Evolutionary conservation across 2,113 vertebrate species (phyloP).

Genomic region (Cercocebus atys): DNA sequence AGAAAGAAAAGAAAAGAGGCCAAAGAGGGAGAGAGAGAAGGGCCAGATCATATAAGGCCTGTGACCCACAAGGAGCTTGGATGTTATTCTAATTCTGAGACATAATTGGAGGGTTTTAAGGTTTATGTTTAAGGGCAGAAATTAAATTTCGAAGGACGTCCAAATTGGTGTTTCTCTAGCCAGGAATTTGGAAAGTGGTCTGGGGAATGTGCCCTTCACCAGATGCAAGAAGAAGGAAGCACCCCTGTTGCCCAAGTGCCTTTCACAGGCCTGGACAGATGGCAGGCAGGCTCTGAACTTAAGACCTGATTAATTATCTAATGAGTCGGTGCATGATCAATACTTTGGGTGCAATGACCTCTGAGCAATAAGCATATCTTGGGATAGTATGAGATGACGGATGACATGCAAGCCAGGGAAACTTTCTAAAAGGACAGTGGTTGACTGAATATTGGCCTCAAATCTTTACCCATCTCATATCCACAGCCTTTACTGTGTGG

Average conservation of each 20-base stretch:
- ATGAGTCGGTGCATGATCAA: not conserved
- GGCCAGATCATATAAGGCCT: not conserved
- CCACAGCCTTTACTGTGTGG: not conserved
- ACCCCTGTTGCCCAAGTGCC: not conserved
- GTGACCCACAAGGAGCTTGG: not conserved
- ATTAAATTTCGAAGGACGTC: constrained; percentile 53
- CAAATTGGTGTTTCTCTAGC: not conserved
- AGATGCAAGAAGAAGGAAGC: not conserved
- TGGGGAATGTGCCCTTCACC: not conserved
- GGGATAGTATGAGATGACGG: not conserved
- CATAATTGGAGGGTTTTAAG: not conserved
- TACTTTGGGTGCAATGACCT: not conserved
- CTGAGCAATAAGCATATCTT: not conserved
- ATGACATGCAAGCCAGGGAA: not conserved
- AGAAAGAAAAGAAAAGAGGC: no score
- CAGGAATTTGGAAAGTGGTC: constrained; percentile 22
- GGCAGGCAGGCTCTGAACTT: not conserved
- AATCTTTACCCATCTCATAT: not conserved
- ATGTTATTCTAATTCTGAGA: not conserved
- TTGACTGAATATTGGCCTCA: not conserved
- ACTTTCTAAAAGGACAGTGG: not conserved
- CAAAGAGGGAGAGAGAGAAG: not conserved
- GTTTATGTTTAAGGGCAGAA: not conserved
- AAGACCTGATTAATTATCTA: not conserved
- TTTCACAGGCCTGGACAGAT: not conserved